These are phyloP conservation scores for Prenolepis imparis DNA, from an alignment of 2,888 invertebrate species.

Conservation along the genomic window DNA sequence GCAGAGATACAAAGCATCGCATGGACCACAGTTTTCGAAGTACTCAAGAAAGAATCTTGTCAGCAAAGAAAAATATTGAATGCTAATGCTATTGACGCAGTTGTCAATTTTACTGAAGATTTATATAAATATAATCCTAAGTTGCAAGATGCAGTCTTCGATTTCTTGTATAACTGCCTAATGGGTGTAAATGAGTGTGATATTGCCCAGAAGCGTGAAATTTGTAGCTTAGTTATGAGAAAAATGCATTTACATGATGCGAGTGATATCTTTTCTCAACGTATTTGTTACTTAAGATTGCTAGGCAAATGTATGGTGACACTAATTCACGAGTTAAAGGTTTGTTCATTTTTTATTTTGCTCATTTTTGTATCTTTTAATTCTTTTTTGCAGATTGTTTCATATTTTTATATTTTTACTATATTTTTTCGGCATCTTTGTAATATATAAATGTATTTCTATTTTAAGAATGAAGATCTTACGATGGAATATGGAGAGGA, in stretches of 20 bases:
- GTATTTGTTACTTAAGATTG: conserved; percentile 78
- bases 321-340: conserved; percentile 64
- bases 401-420: not conserved
- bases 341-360: conserved; percentile 43
- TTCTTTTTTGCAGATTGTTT: not conserved
- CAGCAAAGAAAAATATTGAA: conserved; percentile 56
- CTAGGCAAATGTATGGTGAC: conserved; percentile 77
- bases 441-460: conserved; percentile 1
- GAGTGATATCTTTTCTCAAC: conserved; percentile 70
- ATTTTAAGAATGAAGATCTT: conserved; percentile 49
- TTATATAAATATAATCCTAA: conserved; percentile 71
- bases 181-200: conserved; percentile 11
- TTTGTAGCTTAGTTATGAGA: conserved; percentile 63
- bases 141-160: conserved; percentile 77
- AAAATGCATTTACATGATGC: conserved; percentile 56
- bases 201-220: conserved; percentile 34
- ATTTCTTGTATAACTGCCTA: conserved; percentile 74
- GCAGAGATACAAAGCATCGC: conserved; percentile 74
- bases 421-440: not conserved
- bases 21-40: conserved; percentile 74
- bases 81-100: conserved; percentile 48
- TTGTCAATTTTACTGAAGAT: conserved; percentile 32
- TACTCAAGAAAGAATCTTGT: conserved; percentile 38
- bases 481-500: conserved; percentile 59
- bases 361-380: not conserved